phyloP scores from a whole-genome alignment of 1,140 invertebrate genomes.

The Cataglyphis hispanica region DNA sequence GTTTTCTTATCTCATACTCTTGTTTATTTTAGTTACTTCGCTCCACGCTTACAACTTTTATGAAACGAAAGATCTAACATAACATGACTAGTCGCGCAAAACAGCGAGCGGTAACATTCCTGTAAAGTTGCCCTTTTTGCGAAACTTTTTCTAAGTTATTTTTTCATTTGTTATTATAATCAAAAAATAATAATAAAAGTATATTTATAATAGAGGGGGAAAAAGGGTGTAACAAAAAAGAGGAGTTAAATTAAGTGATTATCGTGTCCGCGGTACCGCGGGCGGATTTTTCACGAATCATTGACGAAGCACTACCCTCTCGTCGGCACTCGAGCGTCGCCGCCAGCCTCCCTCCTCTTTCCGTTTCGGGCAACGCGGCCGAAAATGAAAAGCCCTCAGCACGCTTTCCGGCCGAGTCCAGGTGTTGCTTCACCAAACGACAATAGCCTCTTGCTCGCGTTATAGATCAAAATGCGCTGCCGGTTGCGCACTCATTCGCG shows the following conservation, averaged over 20 bases:
- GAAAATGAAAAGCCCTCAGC: conserved; percentile 75
- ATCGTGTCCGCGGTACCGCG: conserved; percentile 31
- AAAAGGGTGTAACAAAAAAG: not conserved
- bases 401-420: conserved; percentile 75
- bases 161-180: not conserved
- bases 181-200: conserved; percentile 7
- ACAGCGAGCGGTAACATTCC: not conserved
- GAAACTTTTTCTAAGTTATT: not conserved
- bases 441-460: conserved; percentile 55
- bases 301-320: conserved; percentile 30
- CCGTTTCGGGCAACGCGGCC: conserved; percentile 38
- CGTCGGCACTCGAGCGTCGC: conserved; percentile 30
- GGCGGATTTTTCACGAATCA: conserved; percentile 20
- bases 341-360: conserved; percentile 26
- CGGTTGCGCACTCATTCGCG: conserved; percentile 61
- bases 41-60: not conserved
- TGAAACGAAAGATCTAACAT: not conserved
- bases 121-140: not conserved
- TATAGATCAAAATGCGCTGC: conserved; percentile 61
- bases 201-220: not conserved
- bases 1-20: not conserved
- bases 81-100: not conserved
- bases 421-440: conserved; percentile 72
- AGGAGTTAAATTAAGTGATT: conserved; percentile 10
- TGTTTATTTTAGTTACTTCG: not conserved